These are phyloP conservation scores for Noctua fimbriata DNA, from an alignment of 2,888 invertebrate species.

Conservation along the genomic window DNA sequence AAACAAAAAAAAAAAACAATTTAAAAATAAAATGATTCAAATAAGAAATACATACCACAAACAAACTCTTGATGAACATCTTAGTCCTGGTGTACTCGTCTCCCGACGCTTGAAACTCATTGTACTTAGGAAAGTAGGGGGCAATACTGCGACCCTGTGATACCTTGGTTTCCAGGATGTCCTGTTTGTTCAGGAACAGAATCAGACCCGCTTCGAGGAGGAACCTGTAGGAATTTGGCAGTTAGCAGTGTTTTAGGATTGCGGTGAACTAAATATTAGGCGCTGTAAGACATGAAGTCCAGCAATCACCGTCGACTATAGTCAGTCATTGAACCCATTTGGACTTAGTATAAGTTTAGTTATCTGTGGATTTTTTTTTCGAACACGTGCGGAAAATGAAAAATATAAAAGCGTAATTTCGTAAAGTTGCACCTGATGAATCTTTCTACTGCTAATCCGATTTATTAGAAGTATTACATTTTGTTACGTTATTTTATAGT, in stretches of 20 bases:
- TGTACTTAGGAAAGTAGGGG: slow-evolving; percentile 92
- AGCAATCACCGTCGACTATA: no score
- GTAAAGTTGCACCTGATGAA: no score
- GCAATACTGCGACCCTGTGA: slow-evolving; percentile 91
- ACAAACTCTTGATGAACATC: slow-evolving; percentile 92
- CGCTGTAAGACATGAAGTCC: background rate
- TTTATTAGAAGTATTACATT: no score
- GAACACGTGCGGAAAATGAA: no score
- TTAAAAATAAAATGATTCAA: no score
- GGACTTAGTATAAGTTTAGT: no score
- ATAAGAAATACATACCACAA: slow-evolving; percentile 87
- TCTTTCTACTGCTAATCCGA: no score
- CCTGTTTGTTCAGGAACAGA: slow-evolving; percentile 96
- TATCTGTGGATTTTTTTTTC: no score
- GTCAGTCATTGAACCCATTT: no score
- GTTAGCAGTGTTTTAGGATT: slow-evolving; percentile 5
- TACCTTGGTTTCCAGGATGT: slow-evolving; percentile 93
- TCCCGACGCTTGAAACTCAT: slow-evolving; percentile 87
- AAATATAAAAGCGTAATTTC: no score
- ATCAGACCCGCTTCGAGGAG: slow-evolving; percentile 94
- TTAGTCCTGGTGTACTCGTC: slow-evolving; percentile 92
- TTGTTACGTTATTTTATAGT: background rate
- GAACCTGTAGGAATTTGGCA: slow-evolving; percentile 87
- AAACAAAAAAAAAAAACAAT: no score
- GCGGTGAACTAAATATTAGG: slow-evolving; percentile 6